Base-by-base conservation (phyloP, 2,888 invertebrate species). In the Ferrisia virgata region DNA sequence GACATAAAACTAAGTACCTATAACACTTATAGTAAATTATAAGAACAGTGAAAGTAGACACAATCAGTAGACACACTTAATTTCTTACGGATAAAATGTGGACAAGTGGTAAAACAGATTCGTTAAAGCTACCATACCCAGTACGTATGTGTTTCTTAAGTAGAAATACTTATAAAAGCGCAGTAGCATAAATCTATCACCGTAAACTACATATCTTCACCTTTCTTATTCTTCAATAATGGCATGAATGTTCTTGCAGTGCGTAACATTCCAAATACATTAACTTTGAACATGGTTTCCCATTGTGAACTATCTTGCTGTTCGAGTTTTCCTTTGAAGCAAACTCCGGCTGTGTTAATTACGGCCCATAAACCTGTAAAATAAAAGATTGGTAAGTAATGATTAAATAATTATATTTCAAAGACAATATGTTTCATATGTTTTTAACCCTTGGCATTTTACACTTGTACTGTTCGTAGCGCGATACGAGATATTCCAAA, bases 261-360 rank as follows among this genome's bases (percentile, higher is more conserved):
- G 33, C 94, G 91, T 87, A 95, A 89, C 15, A 93, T 91, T 15
- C 93, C 95, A 25, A 95, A 90, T 85, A 95, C 93, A 88, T 93
- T 93, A 80, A 92, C 92, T 85, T 92, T 91, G 84, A 94, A 88
- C 87, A 93, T 92, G 25, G 91, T 90, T 87, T 93, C 93, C 93
- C 93, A 93, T 87, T 92, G 92, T 0, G 91, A 87, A 5, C 92
- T 91, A 85, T 94, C 93, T 87, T 93, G 93, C 86, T 91, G 91
- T 86, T 93, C 93, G 83, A 93, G 90, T 53, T 91, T 89, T 25
- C 95, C 94, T 13, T 93, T 92, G 85, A 93, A 93, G 85, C 93
- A 92, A 86, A 93, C 91, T 36, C 95, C 95, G 28, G 94, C 94
- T 39, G 95, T 95, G 89, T 95, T 95, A 86, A 95, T 92, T 33